These are phyloP conservation scores for Diabrotica undecimpunctata DNA, from an alignment of 1,140 invertebrate species.

Conservation along the genomic window DNA sequence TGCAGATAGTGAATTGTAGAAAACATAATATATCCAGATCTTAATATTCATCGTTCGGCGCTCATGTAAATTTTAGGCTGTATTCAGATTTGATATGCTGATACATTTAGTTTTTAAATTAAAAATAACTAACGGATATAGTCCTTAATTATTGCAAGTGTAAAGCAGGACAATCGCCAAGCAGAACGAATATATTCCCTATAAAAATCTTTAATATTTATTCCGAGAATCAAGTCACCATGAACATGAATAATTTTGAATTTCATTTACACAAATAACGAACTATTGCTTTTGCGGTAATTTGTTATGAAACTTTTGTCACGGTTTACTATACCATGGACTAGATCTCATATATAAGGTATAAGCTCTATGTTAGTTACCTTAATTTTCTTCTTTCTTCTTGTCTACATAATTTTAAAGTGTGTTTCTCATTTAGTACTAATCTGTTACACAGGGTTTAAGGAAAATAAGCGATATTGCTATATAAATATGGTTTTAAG, in stretches of 20 bases:
- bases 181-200: constrained; percentile 44
- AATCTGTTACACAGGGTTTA: no score
- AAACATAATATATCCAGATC: neutral
- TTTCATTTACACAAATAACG: constrained; percentile 32
- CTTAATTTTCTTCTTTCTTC: no score
- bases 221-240: constrained; percentile 36
- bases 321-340: neutral
- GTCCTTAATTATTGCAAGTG: constrained; percentile 37
- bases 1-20: neutral
- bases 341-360: no score
- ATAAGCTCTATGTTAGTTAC: no score
- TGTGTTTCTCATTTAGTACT: no score
- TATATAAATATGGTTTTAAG: no score
- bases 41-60: neutral
- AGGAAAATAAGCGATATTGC: no score
- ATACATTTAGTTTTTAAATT: constrained; percentile 38
- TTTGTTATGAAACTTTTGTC: neutral
- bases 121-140: constrained; percentile 39
- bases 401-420: no score
- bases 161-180: constrained; percentile 39
- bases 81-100: constrained; percentile 11
- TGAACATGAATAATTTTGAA: constrained; percentile 34
- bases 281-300: constrained; percentile 16
- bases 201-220: constrained; percentile 41
- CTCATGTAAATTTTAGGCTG: neutral